Evolutionary conservation across 2,888 invertebrate species (phyloP), one percentile per base, ranked within the genome.

Genomic region (Drosophila silvestris): DNA sequence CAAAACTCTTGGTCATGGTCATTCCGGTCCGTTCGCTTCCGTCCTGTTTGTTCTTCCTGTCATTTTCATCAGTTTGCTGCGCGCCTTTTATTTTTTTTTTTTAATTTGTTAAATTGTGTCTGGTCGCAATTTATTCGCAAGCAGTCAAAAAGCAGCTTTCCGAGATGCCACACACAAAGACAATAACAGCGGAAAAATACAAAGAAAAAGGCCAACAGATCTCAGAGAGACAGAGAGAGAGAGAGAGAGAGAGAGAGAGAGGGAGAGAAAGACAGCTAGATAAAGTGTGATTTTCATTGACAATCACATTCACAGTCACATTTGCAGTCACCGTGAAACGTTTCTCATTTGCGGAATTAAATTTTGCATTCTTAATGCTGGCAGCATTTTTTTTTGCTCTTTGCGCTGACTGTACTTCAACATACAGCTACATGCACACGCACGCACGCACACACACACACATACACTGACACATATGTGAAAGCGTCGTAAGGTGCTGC

Each of bases 71-170:
- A 44, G 53, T 62, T 61, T 22, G 53, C 63, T 50, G 44, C 47
- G 70, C 57, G 51, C 66, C 16, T 47, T 47, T 47, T n/a, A 3
- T 19, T 65, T 65, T 56, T 70, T 63, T 73, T 73, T 84, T 85
- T 83, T 85, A 86, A 86, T 86, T 89, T 89, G 67, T 82, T 84
- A 82, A 86, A 89, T 89, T 89, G 89, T 86, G 70, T 74, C 75
- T 88, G 83, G 69, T 68, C 35, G 59, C 61, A 56, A 71, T 65
- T 72, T 74, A 68, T 59, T 35, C 54, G 37, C 62, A 69, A 30
- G 39, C 41, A 37, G 58, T 56, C 54, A 54, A 73, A 62, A 54
- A 44, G 62, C 68, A 30, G 37, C 37, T n/a, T 26, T 30, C 26
- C 2, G 19, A 37, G 47, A 37, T 28, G n/a, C 26, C 33, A 37